These are phyloP conservation scores for Bambusicola thoracicus DNA, from an alignment of 2,113 vertebrate species.

Conservation along the genomic window DNA sequence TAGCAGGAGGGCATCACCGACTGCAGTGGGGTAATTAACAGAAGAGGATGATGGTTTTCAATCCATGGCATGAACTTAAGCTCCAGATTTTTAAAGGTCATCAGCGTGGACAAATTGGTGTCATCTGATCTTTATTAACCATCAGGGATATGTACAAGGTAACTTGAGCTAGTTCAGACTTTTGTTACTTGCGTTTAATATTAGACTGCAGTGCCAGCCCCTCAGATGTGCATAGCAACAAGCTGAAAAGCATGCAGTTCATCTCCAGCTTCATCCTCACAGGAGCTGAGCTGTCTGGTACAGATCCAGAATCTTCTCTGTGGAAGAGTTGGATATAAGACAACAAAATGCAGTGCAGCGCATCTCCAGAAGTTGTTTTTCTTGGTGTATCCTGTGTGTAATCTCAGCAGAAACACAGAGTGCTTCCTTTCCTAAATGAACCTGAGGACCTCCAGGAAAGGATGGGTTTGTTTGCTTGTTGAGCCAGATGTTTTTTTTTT, in stretches of 20 bases:
- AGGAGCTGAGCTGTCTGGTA: not conserved
- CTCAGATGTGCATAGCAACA: fast-evolving
- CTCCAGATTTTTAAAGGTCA: not conserved
- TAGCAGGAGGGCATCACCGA: not conserved
- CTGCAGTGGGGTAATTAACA: not conserved
- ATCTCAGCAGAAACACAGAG: not conserved
- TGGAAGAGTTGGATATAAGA: not conserved
- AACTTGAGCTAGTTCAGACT: not conserved
- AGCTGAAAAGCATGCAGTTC: not conserved
- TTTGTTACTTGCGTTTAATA: not conserved
- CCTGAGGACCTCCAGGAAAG: not conserved
- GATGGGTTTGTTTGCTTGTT: not conserved
- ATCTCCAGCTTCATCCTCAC: not conserved
- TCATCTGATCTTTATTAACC: not conserved
- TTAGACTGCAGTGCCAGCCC: not conserved
- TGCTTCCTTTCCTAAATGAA: not conserved
- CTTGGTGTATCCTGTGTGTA: fast-evolving
- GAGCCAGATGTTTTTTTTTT: not conserved
- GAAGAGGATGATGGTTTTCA: not conserved
- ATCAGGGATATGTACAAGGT: not conserved
- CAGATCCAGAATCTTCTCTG: not conserved
- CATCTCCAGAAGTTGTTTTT: not conserved
- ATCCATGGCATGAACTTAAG: not conserved
- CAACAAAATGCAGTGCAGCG: not conserved
- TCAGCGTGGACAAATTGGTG: not conserved